Evolutionary conservation across 2,797 vertebrate genomes (phyloP).

Genomic region (Phoeniculus purpureus): DNA sequence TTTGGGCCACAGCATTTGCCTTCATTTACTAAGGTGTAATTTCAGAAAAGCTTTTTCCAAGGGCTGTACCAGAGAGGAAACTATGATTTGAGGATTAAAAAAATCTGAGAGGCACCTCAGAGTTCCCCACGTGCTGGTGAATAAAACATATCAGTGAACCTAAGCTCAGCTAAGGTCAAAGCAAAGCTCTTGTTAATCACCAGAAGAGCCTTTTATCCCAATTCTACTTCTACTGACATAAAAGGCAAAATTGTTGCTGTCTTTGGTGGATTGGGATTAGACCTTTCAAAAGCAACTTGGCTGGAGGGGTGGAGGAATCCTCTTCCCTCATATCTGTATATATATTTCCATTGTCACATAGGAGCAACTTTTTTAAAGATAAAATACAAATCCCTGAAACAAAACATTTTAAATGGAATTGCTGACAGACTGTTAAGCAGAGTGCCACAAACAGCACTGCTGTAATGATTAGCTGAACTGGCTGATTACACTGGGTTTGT

Average conservation of each 20-base stretch:
- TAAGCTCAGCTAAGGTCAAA: constrained; percentile 23
- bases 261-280: background rate
- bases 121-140: background rate
- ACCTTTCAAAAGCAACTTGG: constrained; percentile 7
- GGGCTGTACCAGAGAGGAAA: background rate
- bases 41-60: background rate
- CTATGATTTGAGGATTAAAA: background rate
- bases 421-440: constrained; percentile 49
- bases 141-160: background rate
- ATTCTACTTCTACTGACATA: background rate
- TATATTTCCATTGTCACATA: background rate
- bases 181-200: constrained; percentile 34
- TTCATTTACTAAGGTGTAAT: background rate
- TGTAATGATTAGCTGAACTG: constrained; percentile 66
- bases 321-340: background rate
- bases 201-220: constrained; percentile 11
- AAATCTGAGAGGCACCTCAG: background rate
- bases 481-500: constrained; percentile 46
- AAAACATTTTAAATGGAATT: constrained; percentile 14
- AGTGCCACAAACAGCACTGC: constrained; percentile 40
- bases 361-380: background rate
- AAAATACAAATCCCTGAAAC: constrained; percentile 27
- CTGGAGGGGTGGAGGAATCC: background rate
- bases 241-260: constrained; percentile 14
- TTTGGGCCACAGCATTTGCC: background rate